A percentile compares a stretch with the other conserved stretches of the same genome.
These are phyloP conservation scores for Platycheirus rosarum DNA, from an alignment of 2,888 invertebrate genomes.

Conservation along the genomic window DNA sequence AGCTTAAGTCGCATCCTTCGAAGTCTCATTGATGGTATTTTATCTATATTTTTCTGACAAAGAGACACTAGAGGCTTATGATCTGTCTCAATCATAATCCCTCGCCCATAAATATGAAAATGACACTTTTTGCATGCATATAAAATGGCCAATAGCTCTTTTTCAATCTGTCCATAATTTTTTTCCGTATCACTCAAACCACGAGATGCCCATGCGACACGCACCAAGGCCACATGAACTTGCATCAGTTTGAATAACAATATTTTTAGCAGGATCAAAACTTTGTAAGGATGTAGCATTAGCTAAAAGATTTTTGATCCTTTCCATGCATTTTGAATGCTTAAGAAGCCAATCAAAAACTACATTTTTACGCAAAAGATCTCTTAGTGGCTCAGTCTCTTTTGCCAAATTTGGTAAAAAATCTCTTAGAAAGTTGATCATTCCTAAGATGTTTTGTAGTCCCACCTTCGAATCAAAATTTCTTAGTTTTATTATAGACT, in stretches of 20 bases:
- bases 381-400: slow-evolving; percentile 45
- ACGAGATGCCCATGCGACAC: slow-evolving; percentile 24
- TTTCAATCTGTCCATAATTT: slow-evolving; percentile 26
- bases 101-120: slow-evolving; percentile 8
- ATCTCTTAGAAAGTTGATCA: slow-evolving; percentile 64
- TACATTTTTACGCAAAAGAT: slow-evolving; percentile 25
- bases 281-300: slow-evolving; percentile 16
- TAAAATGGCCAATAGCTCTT: no score
- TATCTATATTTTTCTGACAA: slow-evolving; percentile 5
- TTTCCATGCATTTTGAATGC: slow-evolving; percentile 2
- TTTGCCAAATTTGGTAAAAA: slow-evolving; percentile 67
- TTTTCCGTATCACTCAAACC: slow-evolving; percentile 23
- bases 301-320: slow-evolving; percentile 11
- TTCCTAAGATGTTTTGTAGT: slow-evolving; percentile 29
- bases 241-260: slow-evolving; percentile 9
- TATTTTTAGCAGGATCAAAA: background rate
- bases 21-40: slow-evolving; percentile 20
- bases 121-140: no score
- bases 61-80: no score
- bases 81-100: background rate
- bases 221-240: slow-evolving; percentile 27
- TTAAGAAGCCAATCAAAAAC: slow-evolving; percentile 16
- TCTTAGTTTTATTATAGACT: slow-evolving; percentile 18
- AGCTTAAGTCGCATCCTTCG: slow-evolving; percentile 7
- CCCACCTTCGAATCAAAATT: slow-evolving; percentile 28